Evolutionary conservation across 2,113 vertebrate genomes (phyloP).

Genomic region (Lepisosteus oculatus): DNA sequence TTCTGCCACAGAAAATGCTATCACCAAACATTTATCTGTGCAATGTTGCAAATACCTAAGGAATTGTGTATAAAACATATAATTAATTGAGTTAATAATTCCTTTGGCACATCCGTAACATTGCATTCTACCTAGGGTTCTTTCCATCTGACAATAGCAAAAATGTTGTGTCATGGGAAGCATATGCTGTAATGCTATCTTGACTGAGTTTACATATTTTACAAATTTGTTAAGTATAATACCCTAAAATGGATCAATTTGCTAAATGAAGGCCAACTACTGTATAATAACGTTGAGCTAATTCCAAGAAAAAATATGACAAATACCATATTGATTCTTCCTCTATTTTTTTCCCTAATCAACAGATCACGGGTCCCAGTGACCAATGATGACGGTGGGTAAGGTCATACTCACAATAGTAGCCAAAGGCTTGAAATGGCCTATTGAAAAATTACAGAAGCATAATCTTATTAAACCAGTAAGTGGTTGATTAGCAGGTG

Average conservation of each 20-base stretch:
- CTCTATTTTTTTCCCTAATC: not conserved
- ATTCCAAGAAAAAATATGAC: not conserved
- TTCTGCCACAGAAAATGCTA: not conserved
- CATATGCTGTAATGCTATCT: not conserved
- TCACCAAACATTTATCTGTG: not conserved
- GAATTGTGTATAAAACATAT: not conserved
- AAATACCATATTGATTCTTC: not conserved
- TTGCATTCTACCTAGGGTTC: not conserved
- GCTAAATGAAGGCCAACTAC: not conserved
- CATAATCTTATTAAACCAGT: no score
- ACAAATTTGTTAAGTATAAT: conserved; percentile 3
- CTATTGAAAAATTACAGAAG: no score
- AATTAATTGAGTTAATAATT: conserved; percentile 10
- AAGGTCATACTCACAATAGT: no score
- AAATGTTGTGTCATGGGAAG: not conserved
- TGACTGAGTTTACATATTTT: conserved; percentile 13
- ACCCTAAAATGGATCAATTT: not conserved
- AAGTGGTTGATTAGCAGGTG: no score
- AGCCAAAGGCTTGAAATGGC: no score
- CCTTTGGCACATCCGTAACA: conserved; percentile 7
- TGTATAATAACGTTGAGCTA: not conserved
- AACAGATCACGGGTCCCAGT: no score
- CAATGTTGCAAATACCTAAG: not conserved
- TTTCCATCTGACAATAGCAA: conserved; percentile 2
- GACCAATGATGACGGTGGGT: no score